These are phyloP conservation scores for Bombylius discolor DNA, from an alignment of 2,888 invertebrate genomes.

Conservation along the genomic window DNA sequence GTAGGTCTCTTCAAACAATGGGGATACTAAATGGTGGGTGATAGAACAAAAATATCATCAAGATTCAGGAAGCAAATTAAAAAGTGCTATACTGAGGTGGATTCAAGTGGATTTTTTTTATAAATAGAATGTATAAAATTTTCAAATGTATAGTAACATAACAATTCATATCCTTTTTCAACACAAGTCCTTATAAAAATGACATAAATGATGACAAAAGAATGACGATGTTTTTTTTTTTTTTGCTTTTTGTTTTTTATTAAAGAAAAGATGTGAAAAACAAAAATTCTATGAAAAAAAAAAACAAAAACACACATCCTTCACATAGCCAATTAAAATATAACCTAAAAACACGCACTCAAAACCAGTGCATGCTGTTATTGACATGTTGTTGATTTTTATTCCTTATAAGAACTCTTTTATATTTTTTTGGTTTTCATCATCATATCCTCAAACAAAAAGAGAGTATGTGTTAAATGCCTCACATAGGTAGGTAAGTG, in stretches of 20 bases:
- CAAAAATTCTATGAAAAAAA: not conserved
- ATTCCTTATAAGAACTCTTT: too few species aligned
- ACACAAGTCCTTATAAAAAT: too few species aligned
- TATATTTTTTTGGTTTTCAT: too few species aligned
- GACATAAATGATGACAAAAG: too few species aligned
- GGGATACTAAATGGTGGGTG: not conserved
- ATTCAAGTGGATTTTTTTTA: not conserved
- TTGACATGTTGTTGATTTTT: conserved; percentile 1
- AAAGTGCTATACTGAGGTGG: not conserved
- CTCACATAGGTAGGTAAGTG: too few species aligned
- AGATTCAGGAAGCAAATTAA: not conserved
- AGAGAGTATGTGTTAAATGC: too few species aligned
- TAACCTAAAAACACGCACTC: conserved; percentile 30
- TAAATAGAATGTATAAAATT: too few species aligned
- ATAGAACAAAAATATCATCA: not conserved
- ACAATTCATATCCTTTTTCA: too few species aligned
- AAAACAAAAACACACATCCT: not conserved
- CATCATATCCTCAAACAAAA: too few species aligned
- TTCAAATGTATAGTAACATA: too few species aligned
- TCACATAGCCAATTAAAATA: conserved; percentile 32
- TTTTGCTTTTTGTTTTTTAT: too few species aligned
- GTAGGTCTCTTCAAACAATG: not conserved
- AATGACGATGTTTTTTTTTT: not conserved
- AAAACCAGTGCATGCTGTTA: conserved; percentile 1
- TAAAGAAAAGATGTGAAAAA: not conserved